Evolutionary conservation across 1,140 invertebrate species (phyloP), one percentile per base, ranked within the genome.

Genomic region (Colletes gigas): DNA sequence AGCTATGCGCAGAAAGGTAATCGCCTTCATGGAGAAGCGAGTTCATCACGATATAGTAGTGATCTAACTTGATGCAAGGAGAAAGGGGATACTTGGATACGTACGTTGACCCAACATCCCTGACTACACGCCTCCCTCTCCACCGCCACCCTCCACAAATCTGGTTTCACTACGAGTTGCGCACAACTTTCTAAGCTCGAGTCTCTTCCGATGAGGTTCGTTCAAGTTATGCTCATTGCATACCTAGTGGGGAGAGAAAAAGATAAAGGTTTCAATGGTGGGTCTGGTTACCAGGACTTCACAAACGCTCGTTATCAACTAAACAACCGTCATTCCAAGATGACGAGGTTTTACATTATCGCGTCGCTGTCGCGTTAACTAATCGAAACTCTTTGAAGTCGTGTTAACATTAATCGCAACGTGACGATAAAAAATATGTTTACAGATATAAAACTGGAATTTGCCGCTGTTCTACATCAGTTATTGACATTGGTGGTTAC

Each of bases 121-220:
- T 70, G 74, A 66, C 69, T 81, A 62, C 73, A 82, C 73, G 79
- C 47, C 63, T 74, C 57, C 52, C 71, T 55, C 59, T 65, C 44
- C 75, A 50, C 30, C 14, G 39, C 55, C 30, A 41, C 79, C 67
- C 71, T 59, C 83, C 82, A 66, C 78, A 50, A 83, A 70, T 54
- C 71, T 76, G 39, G 52, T 87, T 87, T 86, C 54, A 65, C 14
- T 54, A 44, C 76, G 76, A 84, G 79, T 84, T 84, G 85, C 76
- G 85, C 73, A 82, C 74, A 84, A 86, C 80, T 84, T 88, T 82
- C 76, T 82, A 87, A 87, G 78, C 85, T 88, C 55, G 19, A 69
- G 63, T 59, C 69, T 55, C 55, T 68, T 55, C 66, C 59, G 50
- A 70, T 59, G 62, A 84, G 65, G 78, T 80, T 66, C 78, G 69